phyloP scores from a whole-genome alignment of 2,113 vertebrate species.

The Panthera leo region DNA sequence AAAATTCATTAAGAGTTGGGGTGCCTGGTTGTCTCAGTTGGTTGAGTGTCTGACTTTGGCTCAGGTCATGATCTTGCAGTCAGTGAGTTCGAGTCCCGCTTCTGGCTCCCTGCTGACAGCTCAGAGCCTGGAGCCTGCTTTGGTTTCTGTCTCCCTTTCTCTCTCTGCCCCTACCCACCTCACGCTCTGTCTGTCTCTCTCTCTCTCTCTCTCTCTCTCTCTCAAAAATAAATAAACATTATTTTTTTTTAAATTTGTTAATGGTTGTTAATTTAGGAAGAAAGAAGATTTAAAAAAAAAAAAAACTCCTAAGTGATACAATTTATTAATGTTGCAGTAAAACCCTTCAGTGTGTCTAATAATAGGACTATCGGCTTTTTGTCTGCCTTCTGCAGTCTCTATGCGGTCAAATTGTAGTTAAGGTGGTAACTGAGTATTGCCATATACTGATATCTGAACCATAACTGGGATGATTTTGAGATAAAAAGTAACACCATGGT shows the following conservation, averaged over 20 bases:
- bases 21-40: too few relatives aligned
- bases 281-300: neutral
- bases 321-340: neutral
- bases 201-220: too few relatives aligned
- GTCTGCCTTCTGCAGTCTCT: neutral
- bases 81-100: too few relatives aligned
- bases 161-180: too few relatives aligned
- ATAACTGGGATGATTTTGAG: conserved; percentile 14
- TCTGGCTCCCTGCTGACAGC: too few relatives aligned
- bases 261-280: neutral
- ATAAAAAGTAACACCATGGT: neutral
- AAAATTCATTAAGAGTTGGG: neutral
- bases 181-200: too few relatives aligned
- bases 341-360: neutral
- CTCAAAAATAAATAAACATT: too few relatives aligned
- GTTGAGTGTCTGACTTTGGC: too few relatives aligned
- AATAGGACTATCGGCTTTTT: neutral
- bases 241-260: neutral
- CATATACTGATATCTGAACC: neutral
- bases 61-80: too few relatives aligned
- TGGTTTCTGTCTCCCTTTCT: too few relatives aligned
- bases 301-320: neutral
- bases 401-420: neutral
- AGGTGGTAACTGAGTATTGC: neutral
- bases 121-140: too few relatives aligned